Percentiles rank a stretch among this genome's conserved stretches.
These are phyloP conservation scores for Hermatobates lingyangjiaoensis DNA, from an alignment of 1,140 invertebrate species.

Conservation along the genomic window DNA sequence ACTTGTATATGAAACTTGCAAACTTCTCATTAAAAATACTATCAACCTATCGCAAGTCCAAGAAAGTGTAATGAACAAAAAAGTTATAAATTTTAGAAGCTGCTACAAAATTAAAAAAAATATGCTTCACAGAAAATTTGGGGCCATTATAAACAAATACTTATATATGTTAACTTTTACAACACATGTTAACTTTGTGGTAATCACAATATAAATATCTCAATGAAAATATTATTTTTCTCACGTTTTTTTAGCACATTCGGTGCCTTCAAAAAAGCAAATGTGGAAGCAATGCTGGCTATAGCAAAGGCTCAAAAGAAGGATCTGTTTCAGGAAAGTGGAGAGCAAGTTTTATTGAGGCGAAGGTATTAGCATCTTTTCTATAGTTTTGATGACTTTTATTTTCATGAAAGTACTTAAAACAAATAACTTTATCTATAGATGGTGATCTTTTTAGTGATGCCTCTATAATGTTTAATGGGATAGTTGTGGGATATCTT, in stretches of 20 bases:
- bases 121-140: not conserved
- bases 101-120: not conserved
- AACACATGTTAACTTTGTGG: not conserved
- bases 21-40: too few species aligned
- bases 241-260: slow-evolving; percentile 33
- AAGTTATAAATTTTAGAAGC: not conserved
- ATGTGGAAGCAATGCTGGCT: slow-evolving; percentile 46
- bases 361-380: slow-evolving; percentile 25
- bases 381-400: too few species aligned
- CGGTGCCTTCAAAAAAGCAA: slow-evolving; percentile 56
- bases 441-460: too few species aligned
- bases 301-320: slow-evolving; percentile 54
- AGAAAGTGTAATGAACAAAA: not conserved
- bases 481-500: too few species aligned
- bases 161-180: not conserved
- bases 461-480: too few species aligned
- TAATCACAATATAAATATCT: not conserved
- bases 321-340: slow-evolving; percentile 37
- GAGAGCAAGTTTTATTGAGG: slow-evolving; percentile 36
- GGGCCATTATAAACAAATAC: not conserved
- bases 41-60: too few species aligned
- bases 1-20: too few species aligned
- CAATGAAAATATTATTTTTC: slow-evolving; percentile 7
- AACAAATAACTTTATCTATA: too few species aligned
- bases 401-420: too few species aligned